Evolutionary conservation across 2,113 vertebrate species (phyloP).

Genomic region (Chloropsis hardwickii): DNA sequence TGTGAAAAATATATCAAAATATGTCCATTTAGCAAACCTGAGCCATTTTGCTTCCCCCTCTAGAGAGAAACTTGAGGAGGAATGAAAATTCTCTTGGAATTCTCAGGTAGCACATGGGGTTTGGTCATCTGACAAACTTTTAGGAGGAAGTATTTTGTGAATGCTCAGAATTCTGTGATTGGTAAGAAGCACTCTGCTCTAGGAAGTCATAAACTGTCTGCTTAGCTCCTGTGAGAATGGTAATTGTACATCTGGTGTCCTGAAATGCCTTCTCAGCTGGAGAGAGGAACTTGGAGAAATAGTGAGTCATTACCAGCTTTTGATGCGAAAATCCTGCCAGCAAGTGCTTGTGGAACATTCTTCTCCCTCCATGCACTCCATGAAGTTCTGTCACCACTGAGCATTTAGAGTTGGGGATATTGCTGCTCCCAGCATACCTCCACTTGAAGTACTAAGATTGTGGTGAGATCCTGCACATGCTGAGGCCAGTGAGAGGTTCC

Average conservation of each 20-base stretch:
- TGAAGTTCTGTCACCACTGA: background rate
- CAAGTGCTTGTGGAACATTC: background rate
- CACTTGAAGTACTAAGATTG: background rate
- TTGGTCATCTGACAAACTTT: background rate
- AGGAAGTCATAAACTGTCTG: background rate
- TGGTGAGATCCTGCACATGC: background rate
- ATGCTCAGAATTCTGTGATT: background rate
- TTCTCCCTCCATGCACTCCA: fast-evolving
- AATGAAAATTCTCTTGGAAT: background rate
- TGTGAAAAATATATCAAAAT: background rate
- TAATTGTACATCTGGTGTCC: background rate
- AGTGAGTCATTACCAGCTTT: background rate
- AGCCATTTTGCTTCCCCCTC: background rate
- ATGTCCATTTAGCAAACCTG: background rate
- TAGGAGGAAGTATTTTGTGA: background rate
- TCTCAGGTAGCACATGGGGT: background rate
- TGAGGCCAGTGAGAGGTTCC: background rate
- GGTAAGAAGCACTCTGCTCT: background rate
- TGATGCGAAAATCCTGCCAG: background rate
- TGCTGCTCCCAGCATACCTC: background rate
- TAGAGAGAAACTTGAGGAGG: background rate
- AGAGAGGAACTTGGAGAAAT: background rate
- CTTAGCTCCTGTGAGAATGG: background rate
- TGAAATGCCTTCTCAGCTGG: conserved; percentile 30
- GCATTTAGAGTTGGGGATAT: background rate